Base-by-base conservation (phyloP, 2,113 vertebrate species). In the Takifugu bimaculatus region DNA sequence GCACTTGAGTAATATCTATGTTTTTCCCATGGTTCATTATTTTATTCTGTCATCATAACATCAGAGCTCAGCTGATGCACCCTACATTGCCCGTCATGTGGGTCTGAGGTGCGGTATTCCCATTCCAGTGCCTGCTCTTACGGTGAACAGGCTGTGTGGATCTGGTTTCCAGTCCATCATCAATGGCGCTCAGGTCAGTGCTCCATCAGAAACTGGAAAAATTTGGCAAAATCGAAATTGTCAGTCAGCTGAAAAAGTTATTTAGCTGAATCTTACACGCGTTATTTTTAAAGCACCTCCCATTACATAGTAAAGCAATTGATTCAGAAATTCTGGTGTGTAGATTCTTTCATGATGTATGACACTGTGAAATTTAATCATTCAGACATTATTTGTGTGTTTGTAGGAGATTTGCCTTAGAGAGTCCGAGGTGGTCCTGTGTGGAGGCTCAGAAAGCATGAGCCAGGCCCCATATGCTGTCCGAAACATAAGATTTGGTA, bases 91-190 rank as follows among this genome's bases (percentile, higher is more conserved):
- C 0, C 93, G 97, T 25, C 96, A 99, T 0, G 93, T 98, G 25
- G 94, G 96, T 25, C 75, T 99, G 54, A 91, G 94, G 10, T 87
- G 92, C 42, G 94, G 94, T 0, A 78, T 98, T 26, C 96, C 94
- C 0, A 28, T 92, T 50, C 85, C 93, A 2, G 88, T 83, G 3
- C 94, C 95, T 1, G 94, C 95, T 47, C 89, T 98, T 70, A 95
- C 94, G 1, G 73, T 99, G 44, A 99, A 98, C 75, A 92, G 97
- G 3, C 93, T 99, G 25, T 99, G 97, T 74, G 97, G 97, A 39
- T 99, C 97, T 52, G 97, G 97, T 26, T 99, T 99, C 88, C 97
- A 99, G 64, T 91, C 97, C 61, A 91, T 99, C 53, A 89, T 93
- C 77, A 97, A 28, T 7, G 96, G 96, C 6, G 92, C 94, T 68